phyloP scores from a whole-genome alignment of 1,140 invertebrate species.

The Lepeophtheirus salmonis region DNA sequence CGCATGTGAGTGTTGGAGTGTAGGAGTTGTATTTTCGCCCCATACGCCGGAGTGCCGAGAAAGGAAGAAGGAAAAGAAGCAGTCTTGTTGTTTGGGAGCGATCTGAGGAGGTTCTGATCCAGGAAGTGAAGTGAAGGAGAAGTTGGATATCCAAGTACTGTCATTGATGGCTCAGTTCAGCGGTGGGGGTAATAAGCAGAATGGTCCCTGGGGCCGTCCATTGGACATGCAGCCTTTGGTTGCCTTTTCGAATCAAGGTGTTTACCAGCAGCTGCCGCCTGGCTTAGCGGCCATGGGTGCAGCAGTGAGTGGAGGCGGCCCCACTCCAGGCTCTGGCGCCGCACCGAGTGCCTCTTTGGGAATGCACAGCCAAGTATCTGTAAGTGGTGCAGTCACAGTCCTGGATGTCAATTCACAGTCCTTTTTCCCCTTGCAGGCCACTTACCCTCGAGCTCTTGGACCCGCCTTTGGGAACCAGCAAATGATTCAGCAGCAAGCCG shows the following conservation, averaged over 20 bases:
- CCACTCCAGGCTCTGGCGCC: not conserved
- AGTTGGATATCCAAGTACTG: no score
- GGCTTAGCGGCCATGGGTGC: not conserved
- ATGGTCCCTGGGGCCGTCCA: not conserved
- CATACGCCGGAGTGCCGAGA: no score
- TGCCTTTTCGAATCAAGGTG: not conserved
- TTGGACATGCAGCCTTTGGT: not conserved
- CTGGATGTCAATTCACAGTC: not conserved
- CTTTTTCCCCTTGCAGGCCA: not conserved
- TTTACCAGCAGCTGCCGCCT: not conserved
- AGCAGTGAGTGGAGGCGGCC: not conserved
- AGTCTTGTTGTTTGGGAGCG: no score
- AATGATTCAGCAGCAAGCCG: constrained; percentile 26
- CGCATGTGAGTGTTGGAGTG: no score
- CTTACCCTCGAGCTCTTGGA: constrained; percentile 14
- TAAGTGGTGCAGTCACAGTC: not conserved
- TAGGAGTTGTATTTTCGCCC: no score
- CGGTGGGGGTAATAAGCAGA: not conserved
- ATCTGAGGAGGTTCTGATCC: no score
- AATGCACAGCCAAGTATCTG: not conserved
- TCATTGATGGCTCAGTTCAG: not conserved
- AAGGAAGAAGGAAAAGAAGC: no score
- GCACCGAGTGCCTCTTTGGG: not conserved
- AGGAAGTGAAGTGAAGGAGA: no score
- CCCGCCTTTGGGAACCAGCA: constrained; percentile 23